These are phyloP conservation scores for Endotricha flammealis DNA, from an alignment of 2,888 invertebrate genomes.

Conservation along the genomic window DNA sequence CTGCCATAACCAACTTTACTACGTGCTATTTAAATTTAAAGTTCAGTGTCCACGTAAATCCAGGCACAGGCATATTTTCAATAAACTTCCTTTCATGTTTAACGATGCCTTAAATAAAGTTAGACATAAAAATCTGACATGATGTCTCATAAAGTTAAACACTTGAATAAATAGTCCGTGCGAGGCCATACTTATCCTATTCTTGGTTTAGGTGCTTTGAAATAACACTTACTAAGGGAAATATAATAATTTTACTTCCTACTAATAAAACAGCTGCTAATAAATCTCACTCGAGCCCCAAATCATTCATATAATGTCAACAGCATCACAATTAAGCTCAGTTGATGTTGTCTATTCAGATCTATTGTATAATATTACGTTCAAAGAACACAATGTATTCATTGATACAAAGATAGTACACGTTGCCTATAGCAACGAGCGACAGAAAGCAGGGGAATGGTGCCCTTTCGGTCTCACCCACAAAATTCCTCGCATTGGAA, in stretches of 20 bases:
- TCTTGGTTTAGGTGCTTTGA: conserved; percentile 24
- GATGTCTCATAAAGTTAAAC: conserved; percentile 51
- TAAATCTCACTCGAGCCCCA: conserved; percentile 49
- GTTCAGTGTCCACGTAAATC: conserved; percentile 19
- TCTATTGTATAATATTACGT: conserved; percentile 38
- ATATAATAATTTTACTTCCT: conserved; percentile 23
- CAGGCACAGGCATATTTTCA: conserved; percentile 28
- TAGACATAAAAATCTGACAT: conserved; percentile 45
- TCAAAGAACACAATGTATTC: conserved; percentile 38
- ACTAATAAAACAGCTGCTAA: conserved; percentile 37
- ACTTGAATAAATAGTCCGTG: conserved; percentile 47
- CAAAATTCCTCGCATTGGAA: conserved; percentile 57
- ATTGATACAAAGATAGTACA: conserved; percentile 55
- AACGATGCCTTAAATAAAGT: conserved; percentile 48
- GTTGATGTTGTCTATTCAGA: conserved; percentile 46
- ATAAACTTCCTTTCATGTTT: conserved; percentile 42
- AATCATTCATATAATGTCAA: conserved; percentile 59
- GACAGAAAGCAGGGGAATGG: conserved; percentile 47
- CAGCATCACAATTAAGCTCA: conserved; percentile 47
- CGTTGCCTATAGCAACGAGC: conserved; percentile 57
- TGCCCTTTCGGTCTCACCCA: conserved; percentile 52
- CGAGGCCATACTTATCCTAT: conserved; percentile 30
- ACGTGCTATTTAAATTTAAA: conserved; percentile 9
- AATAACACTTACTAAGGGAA: conserved; percentile 20
- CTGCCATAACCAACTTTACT: conserved; percentile 7